Evolutionary conservation across 2,888 invertebrate genomes (phyloP).

Genomic region (Microctonus hyperodae): DNA sequence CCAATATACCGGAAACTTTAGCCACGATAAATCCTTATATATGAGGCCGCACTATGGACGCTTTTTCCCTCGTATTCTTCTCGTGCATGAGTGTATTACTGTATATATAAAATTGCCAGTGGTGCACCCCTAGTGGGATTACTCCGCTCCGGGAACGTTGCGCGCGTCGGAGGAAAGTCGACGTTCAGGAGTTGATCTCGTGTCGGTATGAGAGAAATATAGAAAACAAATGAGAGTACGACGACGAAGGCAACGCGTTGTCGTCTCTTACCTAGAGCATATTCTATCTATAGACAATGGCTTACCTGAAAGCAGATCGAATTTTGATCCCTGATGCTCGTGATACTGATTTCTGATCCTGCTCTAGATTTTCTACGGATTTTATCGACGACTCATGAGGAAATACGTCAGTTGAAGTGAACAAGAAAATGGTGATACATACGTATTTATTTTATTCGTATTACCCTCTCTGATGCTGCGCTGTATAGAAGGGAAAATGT

Average conservation of each 20-base stretch:
- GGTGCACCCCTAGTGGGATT: constrained; percentile 57
- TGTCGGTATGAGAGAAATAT: constrained; percentile 38
- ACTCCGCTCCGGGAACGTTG: constrained; percentile 45
- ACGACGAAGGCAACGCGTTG: constrained; percentile 30
- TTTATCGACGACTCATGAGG: neutral
- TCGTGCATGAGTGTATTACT: neutral
- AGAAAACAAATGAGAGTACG: constrained; percentile 50
- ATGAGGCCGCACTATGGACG: constrained; percentile 59
- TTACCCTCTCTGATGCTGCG: neutral
- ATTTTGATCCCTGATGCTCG: constrained; percentile 28
- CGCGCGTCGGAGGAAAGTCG: constrained; percentile 36
- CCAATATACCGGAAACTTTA: constrained; percentile 62
- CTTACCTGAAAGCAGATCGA: constrained; percentile 26
- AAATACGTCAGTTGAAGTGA: neutral
- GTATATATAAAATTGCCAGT: constrained; percentile 59
- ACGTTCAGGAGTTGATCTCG: constrained; percentile 23
- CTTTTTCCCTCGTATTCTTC: constrained; percentile 28
- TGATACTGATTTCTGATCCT: constrained; percentile 23
- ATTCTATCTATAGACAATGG: neutral
- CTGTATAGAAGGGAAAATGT: neutral
- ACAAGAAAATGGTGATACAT: neutral
- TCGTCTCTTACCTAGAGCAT: neutral
- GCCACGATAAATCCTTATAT: constrained; percentile 63
- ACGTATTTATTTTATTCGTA: neutral
- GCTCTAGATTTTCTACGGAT: constrained; percentile 23